phyloP scores from a whole-genome alignment of 2,888 invertebrate species.

The Parascotia fuliginaria region DNA sequence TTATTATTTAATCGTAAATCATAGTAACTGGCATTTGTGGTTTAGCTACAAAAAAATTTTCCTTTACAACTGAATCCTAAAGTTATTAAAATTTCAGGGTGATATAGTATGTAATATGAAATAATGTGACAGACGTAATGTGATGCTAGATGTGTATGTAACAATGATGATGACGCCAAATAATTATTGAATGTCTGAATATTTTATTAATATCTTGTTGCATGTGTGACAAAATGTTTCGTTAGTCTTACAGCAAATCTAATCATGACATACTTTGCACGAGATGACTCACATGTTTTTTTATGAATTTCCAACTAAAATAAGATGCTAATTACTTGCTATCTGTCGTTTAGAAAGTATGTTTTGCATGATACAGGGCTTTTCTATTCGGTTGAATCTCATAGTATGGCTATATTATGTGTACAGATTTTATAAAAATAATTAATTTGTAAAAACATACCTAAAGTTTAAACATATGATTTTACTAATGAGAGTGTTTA shows the following conservation, averaged over 20 bases:
- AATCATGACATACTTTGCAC: no score
- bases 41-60: neutral
- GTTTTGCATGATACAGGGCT: no score
- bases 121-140: constrained; percentile 1
- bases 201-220: no score
- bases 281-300: neutral
- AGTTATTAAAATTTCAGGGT: constrained; percentile 16
- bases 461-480: no score
- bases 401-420: no score
- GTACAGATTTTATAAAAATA: no score
- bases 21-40: neutral
- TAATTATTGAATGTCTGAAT: neutral
- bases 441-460: no score
- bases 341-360: no score
- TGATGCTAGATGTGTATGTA: constrained; percentile 2
- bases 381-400: no score
- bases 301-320: neutral
- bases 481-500: no score
- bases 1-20: neutral
- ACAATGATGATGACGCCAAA: neutral
- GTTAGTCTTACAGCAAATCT: constrained; percentile 9
- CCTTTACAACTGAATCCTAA: constrained; percentile 3
- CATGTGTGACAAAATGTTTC: neutral
- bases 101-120: constrained; percentile 10
- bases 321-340: no score